Evolutionary conservation across 2,888 invertebrate genomes (phyloP).

Genomic region (Augochlorella aurata): DNA sequence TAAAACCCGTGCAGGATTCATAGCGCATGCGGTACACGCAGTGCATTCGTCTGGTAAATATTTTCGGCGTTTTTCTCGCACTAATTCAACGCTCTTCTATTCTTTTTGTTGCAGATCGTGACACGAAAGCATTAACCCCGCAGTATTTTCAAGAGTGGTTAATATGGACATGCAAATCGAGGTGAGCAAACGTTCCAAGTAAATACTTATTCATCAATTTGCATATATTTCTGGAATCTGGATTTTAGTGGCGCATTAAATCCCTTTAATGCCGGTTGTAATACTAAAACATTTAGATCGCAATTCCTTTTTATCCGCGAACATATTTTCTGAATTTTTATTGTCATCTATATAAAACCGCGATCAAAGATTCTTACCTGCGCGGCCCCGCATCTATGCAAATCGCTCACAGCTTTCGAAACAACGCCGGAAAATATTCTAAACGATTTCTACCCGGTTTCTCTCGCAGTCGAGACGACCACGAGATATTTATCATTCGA

Average conservation of each 20-base stretch:
- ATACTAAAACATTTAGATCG: background rate
- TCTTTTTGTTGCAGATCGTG: constrained; percentile 30
- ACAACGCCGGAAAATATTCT: background rate
- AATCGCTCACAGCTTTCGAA: background rate
- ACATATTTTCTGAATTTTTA: constrained; percentile 8
- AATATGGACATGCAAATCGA: constrained; percentile 54
- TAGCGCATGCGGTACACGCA: background rate
- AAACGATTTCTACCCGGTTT: background rate
- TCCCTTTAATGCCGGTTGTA: background rate
- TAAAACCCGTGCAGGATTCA: too few species aligned
- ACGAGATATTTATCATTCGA: background rate
- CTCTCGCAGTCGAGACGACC: background rate
- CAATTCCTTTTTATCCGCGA: background rate
- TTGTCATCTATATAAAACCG: background rate
- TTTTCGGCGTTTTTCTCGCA: background rate
- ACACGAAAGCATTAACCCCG: background rate
- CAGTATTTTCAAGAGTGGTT: background rate
- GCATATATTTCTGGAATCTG: background rate
- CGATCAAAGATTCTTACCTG: background rate
- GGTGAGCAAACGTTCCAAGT: constrained; percentile 37
- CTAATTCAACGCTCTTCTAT: background rate
- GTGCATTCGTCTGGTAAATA: background rate
- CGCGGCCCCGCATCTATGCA: background rate
- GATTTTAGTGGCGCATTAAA: background rate
- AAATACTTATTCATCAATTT: background rate